These are phyloP conservation scores for Hippoglossus stenolepis DNA, from an alignment of 2,113 vertebrate genomes.

Conservation along the genomic window DNA sequence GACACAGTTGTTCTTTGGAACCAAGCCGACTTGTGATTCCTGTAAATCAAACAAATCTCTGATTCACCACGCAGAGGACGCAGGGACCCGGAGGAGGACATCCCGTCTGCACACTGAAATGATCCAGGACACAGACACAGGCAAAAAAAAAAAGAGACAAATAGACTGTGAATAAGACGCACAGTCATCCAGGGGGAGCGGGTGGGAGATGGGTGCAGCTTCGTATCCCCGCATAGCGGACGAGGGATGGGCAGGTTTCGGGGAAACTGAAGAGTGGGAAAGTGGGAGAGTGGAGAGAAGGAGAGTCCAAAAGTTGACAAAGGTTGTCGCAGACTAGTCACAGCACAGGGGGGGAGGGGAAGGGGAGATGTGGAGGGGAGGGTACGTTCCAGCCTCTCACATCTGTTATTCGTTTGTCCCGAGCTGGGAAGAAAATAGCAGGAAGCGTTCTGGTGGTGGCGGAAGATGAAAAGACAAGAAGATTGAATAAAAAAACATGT, in stretches of 20 bases:
- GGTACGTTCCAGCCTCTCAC: conserved; percentile 88
- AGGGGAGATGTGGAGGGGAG: conserved; percentile 83
- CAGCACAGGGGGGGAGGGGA: conserved; percentile 73
- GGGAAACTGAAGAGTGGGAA: conserved; percentile 57
- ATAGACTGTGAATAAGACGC: conserved; percentile 29
- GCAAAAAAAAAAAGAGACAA: conserved; percentile 25
- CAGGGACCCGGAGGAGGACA: conserved; percentile 2
- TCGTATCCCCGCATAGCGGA: conserved; percentile 70
- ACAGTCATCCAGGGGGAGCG: conserved; percentile 31
- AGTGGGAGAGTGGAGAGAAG: conserved; percentile 26
- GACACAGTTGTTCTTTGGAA: conserved; percentile 49
- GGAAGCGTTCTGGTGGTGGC: conserved; percentile 94
- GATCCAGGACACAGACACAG: conserved; percentile 31
- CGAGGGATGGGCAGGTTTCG: conserved; percentile 69
- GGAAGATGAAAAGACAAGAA: conserved; percentile 96
- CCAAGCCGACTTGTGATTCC: conserved; percentile 43
- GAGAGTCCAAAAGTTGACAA: conserved; percentile 91
- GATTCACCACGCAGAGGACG: conserved; percentile 35
- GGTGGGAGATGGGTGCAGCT: conserved; percentile 71
- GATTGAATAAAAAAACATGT: conserved; percentile 90
- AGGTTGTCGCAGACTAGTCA: conserved; percentile 88
- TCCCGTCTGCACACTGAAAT: conserved; percentile 16
- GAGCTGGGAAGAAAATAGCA: conserved; percentile 95
- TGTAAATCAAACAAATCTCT: conserved; percentile 29
- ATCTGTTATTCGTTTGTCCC: conserved; percentile 99